A percentile compares a stretch with the other conserved stretches of the same genome.
phyloP scores from a whole-genome alignment of 2,888 invertebrate genomes.

The Clistopyga incitator region DNA sequence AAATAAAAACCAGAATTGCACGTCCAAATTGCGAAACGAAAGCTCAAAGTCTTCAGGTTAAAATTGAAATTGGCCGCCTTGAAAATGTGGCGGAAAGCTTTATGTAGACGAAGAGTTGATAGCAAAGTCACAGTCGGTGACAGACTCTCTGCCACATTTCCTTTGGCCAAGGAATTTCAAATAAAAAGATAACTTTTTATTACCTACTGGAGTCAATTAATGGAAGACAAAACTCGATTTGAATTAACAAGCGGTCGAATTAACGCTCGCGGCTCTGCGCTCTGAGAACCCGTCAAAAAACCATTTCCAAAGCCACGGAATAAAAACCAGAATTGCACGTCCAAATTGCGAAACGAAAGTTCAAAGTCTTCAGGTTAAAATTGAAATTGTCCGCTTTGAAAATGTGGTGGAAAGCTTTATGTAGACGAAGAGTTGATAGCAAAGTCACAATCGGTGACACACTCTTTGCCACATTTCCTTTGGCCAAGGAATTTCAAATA shows the following conservation, averaged over 20 bases:
- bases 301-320: constrained; percentile 37
- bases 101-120: background rate
- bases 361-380: constrained; percentile 3
- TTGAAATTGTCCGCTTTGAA: background rate
- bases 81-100: background rate
- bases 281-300: constrained; percentile 23
- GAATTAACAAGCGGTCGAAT: constrained; percentile 79
- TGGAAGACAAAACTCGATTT: constrained; percentile 79
- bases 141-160: too few species aligned
- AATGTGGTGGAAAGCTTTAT: background rate
- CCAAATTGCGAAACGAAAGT: constrained; percentile 30
- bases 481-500: too few species aligned
- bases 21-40: constrained; percentile 30
- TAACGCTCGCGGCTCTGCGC: constrained; percentile 70
- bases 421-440: background rate
- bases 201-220: background rate
- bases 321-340: background rate
- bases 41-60: background rate
- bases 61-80: background rate
- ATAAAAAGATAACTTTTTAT: too few species aligned
- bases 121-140: too few species aligned
- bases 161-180: too few species aligned
- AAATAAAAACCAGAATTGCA: background rate
- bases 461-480: too few species aligned
- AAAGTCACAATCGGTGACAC: too few species aligned